Base-by-base conservation (phyloP, 2,797 vertebrate genomes). In the Tamandua tetradactyla region DNA sequence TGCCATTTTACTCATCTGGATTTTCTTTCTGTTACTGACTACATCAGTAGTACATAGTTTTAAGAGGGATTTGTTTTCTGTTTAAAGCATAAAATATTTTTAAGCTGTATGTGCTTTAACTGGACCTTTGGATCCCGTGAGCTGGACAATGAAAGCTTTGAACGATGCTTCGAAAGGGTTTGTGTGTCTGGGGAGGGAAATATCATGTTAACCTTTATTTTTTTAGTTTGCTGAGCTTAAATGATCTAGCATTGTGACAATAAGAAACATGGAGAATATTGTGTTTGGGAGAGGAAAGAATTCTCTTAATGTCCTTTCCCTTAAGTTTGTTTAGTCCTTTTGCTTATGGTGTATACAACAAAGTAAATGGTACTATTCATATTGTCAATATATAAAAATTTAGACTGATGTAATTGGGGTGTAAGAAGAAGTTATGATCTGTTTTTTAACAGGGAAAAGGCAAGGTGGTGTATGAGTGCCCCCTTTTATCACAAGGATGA, bases 121-220 rank as follows among this genome's bases (percentile, higher is more conserved):
- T 74, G 57, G 15, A n/a, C 11, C 40, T 85, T 62, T 55, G 52
- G 85, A 37, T 69, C 1, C 37, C 87, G 10, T 40, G 52, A 90
- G 10, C 4, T 94, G 35, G n/a, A 44, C 18, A 80, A 20, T 35
- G 80, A 25, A 13, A n/a, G 62, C 74, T 93, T 92, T 86, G 72
- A 85, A 91, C 88, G 40, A 44, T 59, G 52, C 94, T 85, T 79
- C 69, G 55, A 81, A 87, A 35, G 11, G 40, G 40, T 12, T 0
- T 86, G 13, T 55, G 3, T 61, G 37, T 80, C 23, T 59, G 23
- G 32, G 80, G 79, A 61, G 59, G 87, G 64, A 80, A 55, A 11
- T 92, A 1, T 83, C 79, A 59, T 37, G 32, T 93, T 93, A 90
- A 62, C 55, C 69, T 92, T 96, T 94, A n/a, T 49, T 44, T 59